Base-by-base conservation (phyloP, 2,888 invertebrate species). In the Cheilosia vulpina region DNA sequence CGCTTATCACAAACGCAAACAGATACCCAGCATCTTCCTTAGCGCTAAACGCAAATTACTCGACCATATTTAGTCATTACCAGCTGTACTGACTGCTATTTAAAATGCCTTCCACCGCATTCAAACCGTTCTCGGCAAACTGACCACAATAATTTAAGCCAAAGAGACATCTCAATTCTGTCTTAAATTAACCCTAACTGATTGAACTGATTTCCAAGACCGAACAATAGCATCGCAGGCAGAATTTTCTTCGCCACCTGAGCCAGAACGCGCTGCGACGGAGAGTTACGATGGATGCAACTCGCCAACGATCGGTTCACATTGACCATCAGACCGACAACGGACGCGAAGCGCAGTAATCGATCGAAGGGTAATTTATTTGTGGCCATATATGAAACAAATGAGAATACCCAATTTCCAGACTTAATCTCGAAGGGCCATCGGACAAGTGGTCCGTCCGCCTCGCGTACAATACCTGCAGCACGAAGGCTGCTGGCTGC, bases 371-470 rank as follows among this genome's bases (percentile, higher is more conserved):
- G 87, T 88, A 88, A 88, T 88, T 88, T 88, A 88, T 88, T 88
- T 87, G 87, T 87, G 87, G 88, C 88, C 87, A 88, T 88, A 88
- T 88, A 88, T 88, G 88, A 88, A 88, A 88, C 88, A 88, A 88
- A 88, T 88, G 85, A 88, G 88, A 87, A 87, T 81, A 87, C 83
- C 83, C 72, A 87, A 82, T 82, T 87, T 78, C 57, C 73, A 69
- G 87, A 85, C 77, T 87, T 87, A 87, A 87, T 82, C 87, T 71
- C 53, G 57, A 87, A 73, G 73, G 52, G 69, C 63, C 87, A 82
- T 85, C 85, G 76, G 81, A 81, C 57, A 81, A 81, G 81, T 65
- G 76, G 69, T 62, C 55, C 31, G 69, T 62, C 55, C 31, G 2
- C 31, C 24, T 19, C 66, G 38, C 57, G 75, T 50, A 69, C 63